These are phyloP conservation scores for Pachyrhynchus sulphureomaculatus DNA, from an alignment of 1,140 invertebrate genomes.

Conservation along the genomic window DNA sequence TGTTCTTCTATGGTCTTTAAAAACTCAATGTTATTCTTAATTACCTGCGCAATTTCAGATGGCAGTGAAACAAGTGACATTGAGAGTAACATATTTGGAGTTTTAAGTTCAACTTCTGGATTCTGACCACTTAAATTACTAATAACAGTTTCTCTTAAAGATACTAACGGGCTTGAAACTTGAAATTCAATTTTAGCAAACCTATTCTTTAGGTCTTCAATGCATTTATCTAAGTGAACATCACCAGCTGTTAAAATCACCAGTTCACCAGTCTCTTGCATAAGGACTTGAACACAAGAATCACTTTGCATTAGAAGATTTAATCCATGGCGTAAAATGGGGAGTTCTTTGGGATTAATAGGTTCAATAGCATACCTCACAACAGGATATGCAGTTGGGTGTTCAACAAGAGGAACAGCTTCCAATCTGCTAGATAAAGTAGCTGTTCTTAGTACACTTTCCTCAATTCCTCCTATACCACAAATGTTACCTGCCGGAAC, in stretches of 20 bases:
- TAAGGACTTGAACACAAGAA: slow-evolving; percentile 84
- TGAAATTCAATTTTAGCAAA: slow-evolving; percentile 88
- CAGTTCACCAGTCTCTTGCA: slow-evolving; percentile 94
- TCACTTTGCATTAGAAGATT: slow-evolving; percentile 89
- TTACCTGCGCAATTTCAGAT: slow-evolving; percentile 66
- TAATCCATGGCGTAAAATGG: slow-evolving; percentile 77
- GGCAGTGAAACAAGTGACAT: slow-evolving; percentile 81
- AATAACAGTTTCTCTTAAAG: slow-evolving; percentile 85
- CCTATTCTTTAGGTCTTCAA: slow-evolving; percentile 77
- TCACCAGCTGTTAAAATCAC: slow-evolving; percentile 96
- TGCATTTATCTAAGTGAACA: slow-evolving; percentile 94
- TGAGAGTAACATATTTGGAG: slow-evolving; percentile 19
- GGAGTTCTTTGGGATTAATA: slow-evolving; percentile 76
- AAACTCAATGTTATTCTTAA: slow-evolving; percentile 63
- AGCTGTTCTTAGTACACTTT: slow-evolving; percentile 82
- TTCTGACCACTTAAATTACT: slow-evolving; percentile 2
- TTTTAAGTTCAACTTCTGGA: not conserved
- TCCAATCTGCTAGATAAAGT: slow-evolving; percentile 82
- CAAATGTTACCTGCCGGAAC: slow-evolving; percentile 87
- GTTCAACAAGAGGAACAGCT: slow-evolving; percentile 88
- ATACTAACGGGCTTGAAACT: slow-evolving; percentile 93
- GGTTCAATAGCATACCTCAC: slow-evolving; percentile 94
- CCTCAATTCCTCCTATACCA: slow-evolving; percentile 85
- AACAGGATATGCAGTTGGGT: slow-evolving; percentile 78
- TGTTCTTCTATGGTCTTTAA: slow-evolving; percentile 56